Evolutionary conservation across 2,888 invertebrate species (phyloP), one percentile per base, ranked within the genome.

Genomic region (Leptarthrus brevirostris): DNA sequence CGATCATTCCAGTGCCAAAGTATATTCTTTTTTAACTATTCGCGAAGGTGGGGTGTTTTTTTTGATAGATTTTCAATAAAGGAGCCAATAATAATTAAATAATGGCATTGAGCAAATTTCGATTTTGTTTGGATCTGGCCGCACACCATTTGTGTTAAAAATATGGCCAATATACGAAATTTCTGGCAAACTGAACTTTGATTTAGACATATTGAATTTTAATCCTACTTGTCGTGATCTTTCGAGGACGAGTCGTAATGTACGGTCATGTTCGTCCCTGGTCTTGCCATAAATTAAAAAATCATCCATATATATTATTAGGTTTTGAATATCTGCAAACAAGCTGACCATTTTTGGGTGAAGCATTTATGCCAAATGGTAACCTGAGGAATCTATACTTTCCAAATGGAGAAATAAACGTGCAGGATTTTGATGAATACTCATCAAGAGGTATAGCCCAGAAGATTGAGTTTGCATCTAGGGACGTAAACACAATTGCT

Each of bases 121-220:
- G 36, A 77, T 69, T 76, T 76, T 76, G 14, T 76, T 22, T 5
- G 34, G 40, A 76, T 78, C 78, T 20, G 76, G 66, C 2, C 40
- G 36, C 10, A 77, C 72, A 12, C 77, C 77, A 2, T 75, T 22
- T 20, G 71, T 44, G 18, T 56, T 75, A 73, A 79, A 78, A 3
- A 76, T 76, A 61, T 79, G 78, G 8, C 78, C 79, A n/a, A 79
- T 53, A 69, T 74, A 78, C 64, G 69, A 77, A 4, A 80, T 76
- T 16, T 74, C 53, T 16, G 49, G 64, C 3, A 64, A 44, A 20
- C 76, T n/a, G 8, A 53, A 10, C 22, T 53, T 18, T n/a, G 53
- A 53, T 2, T 53, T 53, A 3, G n/a, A 22, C 52, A 30, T 64
- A 58, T 70, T 76, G 30, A 52, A 74, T 24, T 73, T 76, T 64